Conservation (phyloP, 2,113 vertebrate genomes). For the Athene cunicularia region DNA sequence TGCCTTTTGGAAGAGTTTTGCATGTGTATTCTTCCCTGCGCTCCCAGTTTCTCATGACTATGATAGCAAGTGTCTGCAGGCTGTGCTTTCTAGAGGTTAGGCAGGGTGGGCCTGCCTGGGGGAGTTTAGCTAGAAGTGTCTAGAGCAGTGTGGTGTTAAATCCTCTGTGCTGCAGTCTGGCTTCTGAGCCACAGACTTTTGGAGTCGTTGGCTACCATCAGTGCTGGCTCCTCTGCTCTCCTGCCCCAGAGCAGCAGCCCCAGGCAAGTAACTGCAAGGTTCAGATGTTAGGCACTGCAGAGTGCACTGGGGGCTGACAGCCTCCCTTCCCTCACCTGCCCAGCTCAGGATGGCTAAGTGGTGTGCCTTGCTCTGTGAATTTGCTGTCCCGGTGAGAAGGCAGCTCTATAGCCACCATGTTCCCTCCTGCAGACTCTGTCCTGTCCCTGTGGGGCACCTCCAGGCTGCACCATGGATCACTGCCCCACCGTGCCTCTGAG, state of each 20-base stretch:
- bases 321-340: not conserved
- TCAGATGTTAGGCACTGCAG: not conserved
- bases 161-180: rapidly evolving
- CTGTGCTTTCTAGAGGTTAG: not conserved
- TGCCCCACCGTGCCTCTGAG: not conserved
- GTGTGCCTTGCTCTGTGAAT: rapidly evolving
- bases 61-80: not conserved
- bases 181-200: not conserved
- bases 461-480: not conserved
- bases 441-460: not conserved
- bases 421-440: not conserved
- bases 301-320: not conserved
- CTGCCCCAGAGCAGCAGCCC: not conserved
- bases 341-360: not conserved
- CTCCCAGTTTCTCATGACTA: not conserved
- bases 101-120: not conserved
- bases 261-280: not conserved
- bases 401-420: not conserved
- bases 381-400: not conserved
- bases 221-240: not conserved
- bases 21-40: rapidly evolving
- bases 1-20: not conserved
- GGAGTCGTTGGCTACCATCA: not conserved
- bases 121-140: not conserved
- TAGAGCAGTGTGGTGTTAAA: not conserved